phyloP scores from a whole-genome alignment of 2,113 vertebrate genomes.

The Oceanodroma tethys region DNA sequence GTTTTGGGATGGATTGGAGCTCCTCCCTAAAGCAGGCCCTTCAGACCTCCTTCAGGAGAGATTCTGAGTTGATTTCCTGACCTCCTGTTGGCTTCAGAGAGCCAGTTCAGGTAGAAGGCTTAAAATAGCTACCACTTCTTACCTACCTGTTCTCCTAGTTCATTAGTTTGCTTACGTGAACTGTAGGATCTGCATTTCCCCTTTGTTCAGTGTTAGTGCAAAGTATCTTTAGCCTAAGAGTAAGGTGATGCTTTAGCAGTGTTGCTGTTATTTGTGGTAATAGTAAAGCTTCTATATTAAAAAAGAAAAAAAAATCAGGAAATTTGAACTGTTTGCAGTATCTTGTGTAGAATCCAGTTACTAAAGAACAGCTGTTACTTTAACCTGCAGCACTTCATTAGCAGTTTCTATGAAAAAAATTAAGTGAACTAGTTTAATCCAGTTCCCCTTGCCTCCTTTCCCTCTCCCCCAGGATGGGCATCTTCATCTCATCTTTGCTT shows the following conservation, averaged over 20 bases:
- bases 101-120: background rate
- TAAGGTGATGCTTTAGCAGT: background rate
- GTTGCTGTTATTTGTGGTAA: background rate
- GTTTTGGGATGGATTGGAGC: background rate
- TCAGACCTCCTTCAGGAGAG: background rate
- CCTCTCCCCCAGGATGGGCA: background rate
- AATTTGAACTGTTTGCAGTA: background rate
- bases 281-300: background rate
- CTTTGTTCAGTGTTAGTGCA: background rate
- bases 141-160: background rate
- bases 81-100: background rate
- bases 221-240: background rate
- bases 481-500: background rate
- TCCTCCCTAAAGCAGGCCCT: background rate
- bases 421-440: background rate
- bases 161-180: background rate
- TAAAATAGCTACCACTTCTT: background rate
- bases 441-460: background rate
- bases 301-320: background rate
- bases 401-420: background rate
- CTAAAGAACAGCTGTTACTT: background rate
- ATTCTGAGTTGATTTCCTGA: background rate
- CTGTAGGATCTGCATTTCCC: background rate
- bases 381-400: background rate
- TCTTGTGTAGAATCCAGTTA: background rate